These are phyloP conservation scores for Plemyria rubiginata DNA, from an alignment of 2,888 invertebrate species.

Conservation along the genomic window DNA sequence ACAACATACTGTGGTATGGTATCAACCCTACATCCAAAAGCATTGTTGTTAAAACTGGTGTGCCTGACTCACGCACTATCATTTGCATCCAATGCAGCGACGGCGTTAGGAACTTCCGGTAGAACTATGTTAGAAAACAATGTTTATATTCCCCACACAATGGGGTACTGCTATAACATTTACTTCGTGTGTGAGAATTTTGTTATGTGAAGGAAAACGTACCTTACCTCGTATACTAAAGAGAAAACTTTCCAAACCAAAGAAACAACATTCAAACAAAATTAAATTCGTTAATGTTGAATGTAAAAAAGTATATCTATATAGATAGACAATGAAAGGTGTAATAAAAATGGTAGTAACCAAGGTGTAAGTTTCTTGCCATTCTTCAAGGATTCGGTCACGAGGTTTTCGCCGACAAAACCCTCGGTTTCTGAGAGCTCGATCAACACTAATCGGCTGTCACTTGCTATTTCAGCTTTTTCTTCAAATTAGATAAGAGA, in stretches of 20 bases:
- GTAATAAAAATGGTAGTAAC: too few relatives aligned
- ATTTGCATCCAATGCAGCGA: conserved; percentile 47
- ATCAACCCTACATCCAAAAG: conserved; percentile 30
- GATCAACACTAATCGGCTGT: too few relatives aligned
- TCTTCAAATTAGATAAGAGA: too few relatives aligned
- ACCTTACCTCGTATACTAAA: conserved; percentile 12
- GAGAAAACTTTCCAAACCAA: conserved; percentile 18
- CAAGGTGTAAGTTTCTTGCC: too few relatives aligned
- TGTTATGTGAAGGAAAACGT: conserved; percentile 12
- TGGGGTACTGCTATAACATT: conserved; percentile 27
- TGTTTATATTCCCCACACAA: conserved; percentile 35
- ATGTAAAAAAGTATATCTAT: too few relatives aligned
- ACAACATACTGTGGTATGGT: not conserved
- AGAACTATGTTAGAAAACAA: conserved; percentile 29
- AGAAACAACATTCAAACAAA: conserved; percentile 18
- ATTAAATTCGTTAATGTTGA: not conserved
- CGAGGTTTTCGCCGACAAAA: too few relatives aligned
- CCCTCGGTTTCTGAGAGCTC: too few relatives aligned
- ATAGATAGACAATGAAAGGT: too few relatives aligned
- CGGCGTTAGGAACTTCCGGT: conserved; percentile 37
- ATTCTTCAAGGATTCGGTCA: too few relatives aligned
- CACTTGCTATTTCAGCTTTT: too few relatives aligned
- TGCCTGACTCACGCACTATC: conserved; percentile 32
- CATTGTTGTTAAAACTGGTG: conserved; percentile 36
- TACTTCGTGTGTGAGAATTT: conserved; percentile 26